Base-by-base conservation (phyloP, 2,113 vertebrate species). In the Motacilla alba region DNA sequence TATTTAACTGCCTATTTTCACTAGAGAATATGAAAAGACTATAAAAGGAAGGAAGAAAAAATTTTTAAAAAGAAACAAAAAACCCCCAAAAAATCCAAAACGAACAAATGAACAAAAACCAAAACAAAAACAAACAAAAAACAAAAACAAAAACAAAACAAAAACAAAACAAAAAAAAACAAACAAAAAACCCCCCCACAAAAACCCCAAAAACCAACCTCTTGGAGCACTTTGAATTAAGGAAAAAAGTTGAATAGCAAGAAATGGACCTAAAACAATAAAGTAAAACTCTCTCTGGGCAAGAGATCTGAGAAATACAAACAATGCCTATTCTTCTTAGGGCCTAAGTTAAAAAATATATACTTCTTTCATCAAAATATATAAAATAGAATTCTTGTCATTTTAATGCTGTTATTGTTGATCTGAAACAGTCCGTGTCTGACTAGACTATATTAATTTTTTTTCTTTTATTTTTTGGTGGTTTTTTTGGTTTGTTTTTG, bases 221-320 rank as follows among this genome's bases (percentile, higher is more conserved):
- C 67, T 72, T 89, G 44, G 31, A 96, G 59, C 0, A 2, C 55
- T 97, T 95, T 96, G 82, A 96, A 93, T 96, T 91, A 68, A 94
- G 22, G 17, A 86, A 76, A 83, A 96, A 90, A 35, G 86, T 13
- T 97, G 58, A 94, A 76, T 62, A 92, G 15, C 47, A 86, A 78
- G 88, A 95, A 50, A 33, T 83, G 16, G 2, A 70, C 94, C 43
- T 94, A 93, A 97, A 97, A 93, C 64, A 95, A 93, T 79, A 63
- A 96, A 96, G 80, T 68, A 73, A 76, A 96, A 82, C 30, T 94
- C 26, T 83, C 28, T 88, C n/a, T 56, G 91, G 76, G 43, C 35
- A 94, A 93, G 56, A 94, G 74, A 92, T 84, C 74, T 95, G 69
- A 96, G 77, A 84, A 93, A 77, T 49, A 78, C 9, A 75, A 56